phyloP scores from a whole-genome alignment of 2,797 vertebrate genomes.

The Paratrypauchen microcephalus region DNA sequence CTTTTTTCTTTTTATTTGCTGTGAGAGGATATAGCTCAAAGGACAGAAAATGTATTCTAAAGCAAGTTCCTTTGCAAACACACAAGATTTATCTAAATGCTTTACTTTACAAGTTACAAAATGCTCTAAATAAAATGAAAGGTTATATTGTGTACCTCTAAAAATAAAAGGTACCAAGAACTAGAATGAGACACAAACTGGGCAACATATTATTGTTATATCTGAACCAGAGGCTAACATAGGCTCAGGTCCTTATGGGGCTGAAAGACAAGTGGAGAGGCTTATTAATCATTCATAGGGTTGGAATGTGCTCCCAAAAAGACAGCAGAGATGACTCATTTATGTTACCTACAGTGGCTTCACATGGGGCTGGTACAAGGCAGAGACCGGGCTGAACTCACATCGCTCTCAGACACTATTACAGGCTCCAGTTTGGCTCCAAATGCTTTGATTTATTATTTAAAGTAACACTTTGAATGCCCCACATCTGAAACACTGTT shows the following conservation, averaged over 20 bases:
- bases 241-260: slow-evolving; percentile 52
- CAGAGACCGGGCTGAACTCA: slow-evolving; percentile 16
- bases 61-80: not conserved
- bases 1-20: too few relatives aligned
- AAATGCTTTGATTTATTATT: slow-evolving; percentile 10
- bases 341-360: slow-evolving; percentile 49
- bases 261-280: slow-evolving; percentile 63
- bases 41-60: not conserved
- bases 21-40: not conserved
- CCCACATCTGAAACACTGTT: slow-evolving; percentile 4
- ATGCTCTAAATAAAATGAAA: not conserved
- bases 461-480: slow-evolving; percentile 12
- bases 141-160: slow-evolving; percentile 8
- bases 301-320: slow-evolving; percentile 57
- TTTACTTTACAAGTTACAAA: not conserved
- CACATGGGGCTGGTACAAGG: slow-evolving; percentile 38
- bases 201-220: slow-evolving; percentile 48
- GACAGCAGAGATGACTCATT: slow-evolving; percentile 66
- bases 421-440: slow-evolving; percentile 4
- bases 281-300: slow-evolving; percentile 68
- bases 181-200: slow-evolving; percentile 37
- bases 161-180: slow-evolving; percentile 29
- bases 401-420: slow-evolving; percentile 4
- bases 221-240: slow-evolving; percentile 52
- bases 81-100: not conserved